Evolutionary conservation across 2,797 vertebrate species (phyloP), one percentile per base, ranked within the genome.

Genomic region (Schizothorax lantsangensis): DNA sequence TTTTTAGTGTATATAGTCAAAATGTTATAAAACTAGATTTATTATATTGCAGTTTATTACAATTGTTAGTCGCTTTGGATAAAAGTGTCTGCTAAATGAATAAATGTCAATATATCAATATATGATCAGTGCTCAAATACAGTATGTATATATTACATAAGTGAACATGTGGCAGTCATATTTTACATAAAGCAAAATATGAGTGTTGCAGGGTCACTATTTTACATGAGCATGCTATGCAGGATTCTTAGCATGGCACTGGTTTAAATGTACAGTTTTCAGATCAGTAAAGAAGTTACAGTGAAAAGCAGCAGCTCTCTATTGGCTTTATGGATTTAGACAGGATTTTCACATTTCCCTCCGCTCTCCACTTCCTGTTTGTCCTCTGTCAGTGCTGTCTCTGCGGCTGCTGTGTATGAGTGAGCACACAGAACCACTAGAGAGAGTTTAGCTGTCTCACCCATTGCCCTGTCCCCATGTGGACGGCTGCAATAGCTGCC

Each of bases 381-480:
- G 59, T 47, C 12, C 17, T 62, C 33, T 10, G n/a, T 30, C 73
- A 85, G 91, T 87, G 88, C 90, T 90, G 87, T 82, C 40, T 86
- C 45, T 7, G 10, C 10, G 71, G 52, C 83, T 68, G 57, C 45
- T 85, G 64, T 85, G 71, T 90, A 66, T 49, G 88, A 89, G 82
- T 71, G 38, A 52, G 26, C 43, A 36, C 52, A 89, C 69, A 69
- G 84, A 68, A 59, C 92, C 92, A 87, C 88, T 81, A 86, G 71
- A 83, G 94, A 91, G 93, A 93, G 88, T 88, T 92, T 90, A 93
- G 91, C 93, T 93, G 92, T 93, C 93, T 93, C 91, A 93, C 93
- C 93, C 93, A 93, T 94, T 93, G 93, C 93, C 92, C 88, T 62
- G 93, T 91, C 94, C 94, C 93, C 94, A 94, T 95, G 94, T 86